phyloP scores from a whole-genome alignment of 2,888 invertebrate species.

The Melanostoma scalare region DNA sequence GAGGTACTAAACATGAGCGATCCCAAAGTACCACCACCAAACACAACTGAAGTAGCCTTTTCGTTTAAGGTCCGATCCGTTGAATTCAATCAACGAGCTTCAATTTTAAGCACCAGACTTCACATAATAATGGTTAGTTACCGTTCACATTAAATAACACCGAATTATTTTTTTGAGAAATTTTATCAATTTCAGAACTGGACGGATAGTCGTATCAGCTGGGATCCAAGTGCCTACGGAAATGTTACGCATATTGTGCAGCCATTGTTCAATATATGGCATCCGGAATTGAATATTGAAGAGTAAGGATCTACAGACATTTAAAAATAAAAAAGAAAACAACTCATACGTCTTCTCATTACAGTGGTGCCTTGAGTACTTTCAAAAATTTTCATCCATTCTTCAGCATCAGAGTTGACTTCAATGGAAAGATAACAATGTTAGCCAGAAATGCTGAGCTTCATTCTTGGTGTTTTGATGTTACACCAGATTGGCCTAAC shows the following conservation, averaged over 20 bases:
- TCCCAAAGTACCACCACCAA: constrained; percentile 78
- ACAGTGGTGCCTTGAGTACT: constrained; percentile 76
- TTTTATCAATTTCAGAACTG: constrained; percentile 83
- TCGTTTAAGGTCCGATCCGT: constrained; percentile 78
- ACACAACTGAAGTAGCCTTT: constrained; percentile 76
- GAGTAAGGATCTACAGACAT: constrained; percentile 32
- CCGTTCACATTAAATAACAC: constrained; percentile 41
- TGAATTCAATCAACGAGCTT: constrained; percentile 76
- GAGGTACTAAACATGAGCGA: constrained; percentile 83
- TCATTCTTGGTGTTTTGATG: constrained; percentile 79
- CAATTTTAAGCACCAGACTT: constrained; percentile 79
- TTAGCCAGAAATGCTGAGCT: constrained; percentile 76
- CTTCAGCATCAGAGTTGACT: constrained; percentile 75
- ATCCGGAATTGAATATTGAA: constrained; percentile 72
- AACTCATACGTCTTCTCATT: background rate
- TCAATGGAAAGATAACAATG: constrained; percentile 76
- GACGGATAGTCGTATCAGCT: constrained; percentile 85
- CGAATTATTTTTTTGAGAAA: constrained; percentile 3
- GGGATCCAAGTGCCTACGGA: constrained; percentile 85
- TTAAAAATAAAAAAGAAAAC: background rate
- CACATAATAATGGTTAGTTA: constrained; percentile 81
- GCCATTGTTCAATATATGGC: constrained; percentile 76
- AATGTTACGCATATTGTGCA: constrained; percentile 79
- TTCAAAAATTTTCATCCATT: constrained; percentile 73
- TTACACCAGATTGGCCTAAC: constrained; percentile 79